Conservation (phyloP, 2,888 invertebrate genomes). For the Sphaerophoria rueppellii region DNA sequence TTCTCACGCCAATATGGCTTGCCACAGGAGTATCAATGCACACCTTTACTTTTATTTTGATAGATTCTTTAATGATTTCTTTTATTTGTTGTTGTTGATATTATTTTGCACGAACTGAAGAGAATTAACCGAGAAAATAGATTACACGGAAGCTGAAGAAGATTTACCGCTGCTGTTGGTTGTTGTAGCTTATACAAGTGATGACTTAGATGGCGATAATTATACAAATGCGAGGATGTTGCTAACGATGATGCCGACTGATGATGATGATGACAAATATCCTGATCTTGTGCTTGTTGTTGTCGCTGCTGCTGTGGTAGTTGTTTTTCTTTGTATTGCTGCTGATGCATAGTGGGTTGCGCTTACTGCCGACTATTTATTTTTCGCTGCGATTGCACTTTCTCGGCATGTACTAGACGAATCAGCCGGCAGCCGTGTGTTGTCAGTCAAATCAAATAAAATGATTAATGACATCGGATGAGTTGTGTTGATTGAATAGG, state of each 20-base stretch:
- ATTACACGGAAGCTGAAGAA: slow-evolving; percentile 31
- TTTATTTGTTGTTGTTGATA: not conserved
- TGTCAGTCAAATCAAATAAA: slow-evolving; percentile 44
- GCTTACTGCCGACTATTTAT: slow-evolving; percentile 32
- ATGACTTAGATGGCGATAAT: slow-evolving; percentile 68
- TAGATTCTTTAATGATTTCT: not conserved
- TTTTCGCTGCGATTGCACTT: slow-evolving; percentile 11
- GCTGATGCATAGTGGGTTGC: slow-evolving; percentile 69
- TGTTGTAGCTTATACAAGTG: slow-evolving; percentile 62
- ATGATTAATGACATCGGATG: slow-evolving; percentile 25
- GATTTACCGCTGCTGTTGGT: slow-evolving; percentile 10
- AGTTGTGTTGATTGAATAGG: slow-evolving; percentile 17
- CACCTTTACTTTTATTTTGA: slow-evolving; percentile 20
- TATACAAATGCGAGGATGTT: slow-evolving; percentile 64
- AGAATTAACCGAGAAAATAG: slow-evolving; percentile 36
- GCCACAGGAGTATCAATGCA: slow-evolving; percentile 60
- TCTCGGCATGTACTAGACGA: slow-evolving; percentile 1
- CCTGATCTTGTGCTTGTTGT: slow-evolving; percentile 58
- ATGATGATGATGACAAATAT: slow-evolving; percentile 65
- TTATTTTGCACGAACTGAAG: slow-evolving; percentile 34
- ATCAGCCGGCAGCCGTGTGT: slow-evolving; percentile 40
- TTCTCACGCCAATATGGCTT: slow-evolving; percentile 25
- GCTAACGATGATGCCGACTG: slow-evolving; percentile 63
- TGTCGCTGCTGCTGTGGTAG: slow-evolving; percentile 9
- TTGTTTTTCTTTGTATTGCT: slow-evolving; percentile 23